Conservation (phyloP, 2,113 vertebrate species). For the Anoplopoma fimbria region DNA sequence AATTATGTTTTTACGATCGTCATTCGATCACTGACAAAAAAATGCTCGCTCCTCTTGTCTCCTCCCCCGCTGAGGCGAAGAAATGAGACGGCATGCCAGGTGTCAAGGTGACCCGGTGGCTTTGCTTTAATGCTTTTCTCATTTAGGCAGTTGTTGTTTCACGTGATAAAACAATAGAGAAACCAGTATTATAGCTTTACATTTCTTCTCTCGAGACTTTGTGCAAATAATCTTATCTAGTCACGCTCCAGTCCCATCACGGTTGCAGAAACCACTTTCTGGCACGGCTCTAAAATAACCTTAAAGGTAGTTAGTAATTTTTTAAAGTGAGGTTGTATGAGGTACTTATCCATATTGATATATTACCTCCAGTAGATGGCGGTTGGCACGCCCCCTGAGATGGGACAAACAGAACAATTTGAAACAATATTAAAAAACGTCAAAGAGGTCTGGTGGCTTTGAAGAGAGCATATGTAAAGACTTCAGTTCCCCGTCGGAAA, state of each 20-base stretch:
- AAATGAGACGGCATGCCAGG: slow-evolving; percentile 15
- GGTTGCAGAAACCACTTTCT: slow-evolving; percentile 16
- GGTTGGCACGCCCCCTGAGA: background rate
- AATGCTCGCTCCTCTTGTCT: background rate
- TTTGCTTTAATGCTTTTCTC: background rate
- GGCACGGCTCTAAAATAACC: slow-evolving; percentile 5
- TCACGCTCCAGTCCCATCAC: slow-evolving; percentile 16
- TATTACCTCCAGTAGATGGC: background rate
- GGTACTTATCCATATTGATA: background rate
- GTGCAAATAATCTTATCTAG: slow-evolving; percentile 8
- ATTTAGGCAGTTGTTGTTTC: slow-evolving; percentile 19
- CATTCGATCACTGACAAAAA: slow-evolving; percentile 38
- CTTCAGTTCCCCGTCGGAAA: too few relatives aligned
- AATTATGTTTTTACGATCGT: slow-evolving; percentile 43
- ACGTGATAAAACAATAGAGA: background rate
- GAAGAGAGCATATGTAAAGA: too few relatives aligned
- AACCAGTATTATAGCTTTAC: background rate
- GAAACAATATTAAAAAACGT: background rate
- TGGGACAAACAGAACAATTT: too few relatives aligned
- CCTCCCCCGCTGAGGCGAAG: background rate
- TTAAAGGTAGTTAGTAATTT: background rate
- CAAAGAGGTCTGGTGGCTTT: too few relatives aligned
- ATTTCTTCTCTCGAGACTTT: background rate
- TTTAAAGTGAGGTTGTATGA: background rate
- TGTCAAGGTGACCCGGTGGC: slow-evolving; percentile 44